These are phyloP conservation scores for Falco punctatus DNA, from an alignment of 2,113 vertebrate genomes.

Conservation along the genomic window DNA sequence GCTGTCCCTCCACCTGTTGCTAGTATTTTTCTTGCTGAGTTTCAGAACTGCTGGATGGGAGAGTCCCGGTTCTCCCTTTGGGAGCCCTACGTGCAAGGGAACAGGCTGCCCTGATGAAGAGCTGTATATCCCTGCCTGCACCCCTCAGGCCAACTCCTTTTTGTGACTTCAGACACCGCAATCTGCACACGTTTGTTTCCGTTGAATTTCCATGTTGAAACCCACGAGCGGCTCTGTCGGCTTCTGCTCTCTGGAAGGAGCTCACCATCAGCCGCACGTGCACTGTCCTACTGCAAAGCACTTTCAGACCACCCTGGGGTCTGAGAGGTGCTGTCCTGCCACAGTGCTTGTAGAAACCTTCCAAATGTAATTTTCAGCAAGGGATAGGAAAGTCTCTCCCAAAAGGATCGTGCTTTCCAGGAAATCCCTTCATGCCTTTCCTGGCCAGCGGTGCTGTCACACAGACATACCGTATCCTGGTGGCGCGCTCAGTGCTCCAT, in stretches of 20 bases:
- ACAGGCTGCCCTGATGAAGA: not conserved
- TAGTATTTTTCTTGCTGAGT: not conserved
- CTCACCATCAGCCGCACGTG: not conserved
- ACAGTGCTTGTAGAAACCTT: not conserved
- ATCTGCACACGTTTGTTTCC: not conserved
- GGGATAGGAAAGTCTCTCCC: not conserved
- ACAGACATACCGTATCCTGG: accelerated
- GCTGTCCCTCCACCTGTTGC: not conserved
- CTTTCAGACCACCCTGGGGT: not conserved
- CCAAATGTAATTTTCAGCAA: not conserved
- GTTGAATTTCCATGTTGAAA: not conserved
- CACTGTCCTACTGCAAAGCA: not conserved
- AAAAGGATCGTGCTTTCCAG: not conserved
- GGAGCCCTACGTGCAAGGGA: not conserved
- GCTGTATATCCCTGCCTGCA: not conserved
- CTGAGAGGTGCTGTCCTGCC: not conserved
- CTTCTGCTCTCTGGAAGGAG: not conserved
- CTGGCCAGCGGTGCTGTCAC: not conserved
- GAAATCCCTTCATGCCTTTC: not conserved
- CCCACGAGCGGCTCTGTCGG: not conserved
- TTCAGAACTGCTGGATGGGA: not conserved
- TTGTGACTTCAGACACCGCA: not conserved
- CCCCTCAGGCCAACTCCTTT: not conserved
- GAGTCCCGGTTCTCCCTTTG: not conserved
- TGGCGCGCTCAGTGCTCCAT: accelerated